Percentiles rank a stretch among this genome's conserved stretches.
These are phyloP conservation scores for Hyperoplus immaculatus DNA, from an alignment of 2,797 vertebrate genomes.

Conservation along the genomic window DNA sequence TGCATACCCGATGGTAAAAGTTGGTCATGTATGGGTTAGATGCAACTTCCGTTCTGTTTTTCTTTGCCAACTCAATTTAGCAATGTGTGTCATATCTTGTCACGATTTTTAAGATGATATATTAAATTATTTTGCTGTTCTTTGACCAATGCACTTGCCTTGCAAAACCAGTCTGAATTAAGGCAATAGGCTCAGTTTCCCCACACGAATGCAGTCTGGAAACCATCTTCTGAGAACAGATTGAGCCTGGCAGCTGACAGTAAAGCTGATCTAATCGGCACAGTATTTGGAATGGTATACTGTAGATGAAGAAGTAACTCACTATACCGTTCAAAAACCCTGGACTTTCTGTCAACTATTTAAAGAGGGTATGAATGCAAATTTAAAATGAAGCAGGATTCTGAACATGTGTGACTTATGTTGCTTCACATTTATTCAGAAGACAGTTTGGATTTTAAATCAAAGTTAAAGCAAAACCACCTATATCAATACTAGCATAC, in stretches of 20 bases:
- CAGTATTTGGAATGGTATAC: background rate
- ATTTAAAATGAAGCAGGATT: conserved; percentile 12
- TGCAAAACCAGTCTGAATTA: background rate
- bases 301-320: conserved; percentile 21
- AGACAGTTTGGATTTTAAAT: conserved; percentile 23
- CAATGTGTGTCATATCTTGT: background rate
- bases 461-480: background rate
- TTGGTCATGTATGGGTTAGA: background rate
- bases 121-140: background rate
- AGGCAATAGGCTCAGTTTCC: background rate
- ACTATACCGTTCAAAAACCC: conserved; percentile 2
- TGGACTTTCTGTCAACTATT: conserved; percentile 7
- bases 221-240: conserved; percentile 4
- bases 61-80: background rate
- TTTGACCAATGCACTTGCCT: background rate
- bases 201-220: background rate
- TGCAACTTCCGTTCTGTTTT: background rate
- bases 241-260: conserved; percentile 6
- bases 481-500: conserved; percentile 3
- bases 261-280: conserved; percentile 11
- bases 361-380: conserved; percentile 1
- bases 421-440: conserved; percentile 16
- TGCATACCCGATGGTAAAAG: background rate
- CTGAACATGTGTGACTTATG: background rate
- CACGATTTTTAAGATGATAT: conserved; percentile 10